Percentiles rank a stretch among this genome's conserved stretches.
phyloP scores from a whole-genome alignment of 2,797 vertebrate genomes.

The Salmo trutta region DNA sequence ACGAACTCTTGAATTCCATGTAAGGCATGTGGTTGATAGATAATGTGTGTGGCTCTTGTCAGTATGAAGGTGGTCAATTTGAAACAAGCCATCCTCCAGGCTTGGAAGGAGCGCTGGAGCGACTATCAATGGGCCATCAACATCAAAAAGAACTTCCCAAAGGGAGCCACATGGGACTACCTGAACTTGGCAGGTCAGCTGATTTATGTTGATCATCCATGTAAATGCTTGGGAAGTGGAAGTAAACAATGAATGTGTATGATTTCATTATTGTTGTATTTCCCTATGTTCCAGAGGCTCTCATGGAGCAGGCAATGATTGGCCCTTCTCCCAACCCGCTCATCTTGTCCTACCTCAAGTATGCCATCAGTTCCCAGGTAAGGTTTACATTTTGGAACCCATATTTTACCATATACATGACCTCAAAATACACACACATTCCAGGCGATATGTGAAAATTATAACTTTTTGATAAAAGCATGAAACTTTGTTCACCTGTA shows the following conservation, averaged over 20 bases:
- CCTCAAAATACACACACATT: neutral
- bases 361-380: conserved; percentile 97
- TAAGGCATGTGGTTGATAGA: neutral
- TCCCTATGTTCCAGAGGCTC: conserved; percentile 80
- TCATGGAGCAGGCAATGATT: conserved; percentile 97
- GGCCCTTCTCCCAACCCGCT: conserved; percentile 96
- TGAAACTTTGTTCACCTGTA: too few species aligned
- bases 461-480: too few species aligned
- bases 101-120: conserved; percentile 98
- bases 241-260: neutral
- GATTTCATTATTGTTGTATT: neutral
- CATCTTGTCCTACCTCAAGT: conserved; percentile 95
- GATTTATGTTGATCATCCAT: neutral
- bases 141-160: conserved; percentile 96
- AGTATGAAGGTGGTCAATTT: conserved; percentile 95
- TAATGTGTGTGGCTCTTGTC: neutral
- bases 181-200: conserved; percentile 90
- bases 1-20: neutral
- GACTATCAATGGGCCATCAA: conserved; percentile 99
- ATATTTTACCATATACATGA: neutral
- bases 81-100: conserved; percentile 96
- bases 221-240: neutral
- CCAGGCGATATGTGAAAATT: too few species aligned
- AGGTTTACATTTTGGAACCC: conserved; percentile 24
- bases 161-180: conserved; percentile 95